Percentiles rank a stretch among this genome's conserved stretches.
Evolutionary conservation across 2,888 invertebrate genomes (phyloP).

Genomic region (Hirtodrosophila duncani): DNA sequence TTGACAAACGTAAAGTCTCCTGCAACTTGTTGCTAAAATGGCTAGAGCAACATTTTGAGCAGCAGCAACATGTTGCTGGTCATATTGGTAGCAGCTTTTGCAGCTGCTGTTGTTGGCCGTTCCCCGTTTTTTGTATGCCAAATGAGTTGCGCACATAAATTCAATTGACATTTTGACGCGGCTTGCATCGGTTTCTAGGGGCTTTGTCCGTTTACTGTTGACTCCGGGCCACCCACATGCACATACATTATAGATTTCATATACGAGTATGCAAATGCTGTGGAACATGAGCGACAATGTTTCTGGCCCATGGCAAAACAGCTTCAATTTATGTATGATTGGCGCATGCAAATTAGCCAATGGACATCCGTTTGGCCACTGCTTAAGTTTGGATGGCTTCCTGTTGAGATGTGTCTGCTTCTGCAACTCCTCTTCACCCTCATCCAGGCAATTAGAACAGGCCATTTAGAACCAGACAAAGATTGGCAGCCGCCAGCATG

Average conservation of each 20-base stretch:
- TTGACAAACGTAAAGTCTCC: conserved; percentile 1
- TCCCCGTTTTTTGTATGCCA: conserved; percentile 43
- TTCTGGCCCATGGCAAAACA: too few relatives aligned
- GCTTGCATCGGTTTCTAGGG: conserved; percentile 31
- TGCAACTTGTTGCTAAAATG: conserved; percentile 30
- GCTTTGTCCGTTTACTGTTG: too few relatives aligned
- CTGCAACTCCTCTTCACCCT: not conserved
- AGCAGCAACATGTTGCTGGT: conserved; percentile 23
- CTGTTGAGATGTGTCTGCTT: not conserved
- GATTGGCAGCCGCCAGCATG: conserved; percentile 42
- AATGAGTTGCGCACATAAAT: conserved; percentile 46
- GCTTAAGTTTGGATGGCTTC: conserved; percentile 1
- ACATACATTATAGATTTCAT: too few relatives aligned
- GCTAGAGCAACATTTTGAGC: conserved; percentile 1
- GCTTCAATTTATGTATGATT: conserved; percentile 21
- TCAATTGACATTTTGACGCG: conserved; percentile 56
- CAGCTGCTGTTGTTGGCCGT: conserved; percentile 1
- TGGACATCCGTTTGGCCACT: conserved; percentile 14
- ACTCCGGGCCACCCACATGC: conserved; percentile 44
- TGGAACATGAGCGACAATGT: conserved; percentile 5
- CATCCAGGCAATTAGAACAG: too few relatives aligned
- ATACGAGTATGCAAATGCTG: conserved; percentile 31
- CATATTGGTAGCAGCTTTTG: conserved; percentile 2
- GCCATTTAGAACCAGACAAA: conserved; percentile 34
- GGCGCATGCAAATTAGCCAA: conserved; percentile 13